Conservation (phyloP, 2,797 vertebrate species). For the Premnoplex brunnescens region DNA sequence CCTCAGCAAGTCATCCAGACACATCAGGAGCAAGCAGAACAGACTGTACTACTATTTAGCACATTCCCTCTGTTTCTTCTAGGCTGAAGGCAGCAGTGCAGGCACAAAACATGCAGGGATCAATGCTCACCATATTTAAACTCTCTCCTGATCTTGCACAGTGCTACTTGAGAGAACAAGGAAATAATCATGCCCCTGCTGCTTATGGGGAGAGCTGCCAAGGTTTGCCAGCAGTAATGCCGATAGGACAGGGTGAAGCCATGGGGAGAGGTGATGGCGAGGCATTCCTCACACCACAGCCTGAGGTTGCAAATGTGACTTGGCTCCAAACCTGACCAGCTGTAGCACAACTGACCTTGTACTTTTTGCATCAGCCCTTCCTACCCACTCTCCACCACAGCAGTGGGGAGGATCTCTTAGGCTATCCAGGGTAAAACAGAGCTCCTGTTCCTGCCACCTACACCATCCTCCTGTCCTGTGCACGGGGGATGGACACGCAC, state of each 20-base stretch:
- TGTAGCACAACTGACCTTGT: not conserved
- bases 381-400: not conserved
- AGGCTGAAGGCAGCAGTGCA: not conserved
- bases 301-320: not conserved
- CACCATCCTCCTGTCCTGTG: not conserved
- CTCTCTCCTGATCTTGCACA: not conserved
- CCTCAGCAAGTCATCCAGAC: not conserved
- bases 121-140: not conserved
- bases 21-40: not conserved
- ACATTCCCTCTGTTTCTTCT: not conserved
- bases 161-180: not conserved
- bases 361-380: not conserved
- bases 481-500: not conserved
- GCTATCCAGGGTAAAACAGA: not conserved
- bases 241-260: not conserved
- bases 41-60: not conserved
- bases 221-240: not conserved
- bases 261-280: fast-evolving
- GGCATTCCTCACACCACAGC: not conserved
- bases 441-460: not conserved
- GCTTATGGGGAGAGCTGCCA: not conserved
- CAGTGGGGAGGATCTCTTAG: not conserved
- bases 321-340: not conserved
- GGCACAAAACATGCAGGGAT: not conserved
- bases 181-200: not conserved